Percentiles rank a stretch among this genome's conserved stretches.
Evolutionary conservation across 1,140 invertebrate species (phyloP).

Genomic region (Musca vetustissima): DNA sequence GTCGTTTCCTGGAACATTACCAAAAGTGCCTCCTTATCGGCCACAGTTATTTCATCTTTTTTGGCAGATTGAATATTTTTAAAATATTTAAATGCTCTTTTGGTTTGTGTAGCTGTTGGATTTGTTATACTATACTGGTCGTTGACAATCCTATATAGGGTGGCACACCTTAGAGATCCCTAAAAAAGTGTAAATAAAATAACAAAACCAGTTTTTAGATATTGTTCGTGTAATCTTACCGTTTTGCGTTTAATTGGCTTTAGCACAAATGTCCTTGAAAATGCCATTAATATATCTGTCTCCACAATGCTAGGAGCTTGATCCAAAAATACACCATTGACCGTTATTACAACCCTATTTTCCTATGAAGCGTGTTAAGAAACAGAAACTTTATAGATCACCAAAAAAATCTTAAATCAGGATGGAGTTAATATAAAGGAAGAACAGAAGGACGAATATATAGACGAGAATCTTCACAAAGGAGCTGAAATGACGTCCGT

Average conservation of each 20-base stretch:
- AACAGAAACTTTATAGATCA: no score
- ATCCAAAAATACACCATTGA: constrained; percentile 27
- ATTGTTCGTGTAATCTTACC: not conserved
- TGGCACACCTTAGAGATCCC: constrained; percentile 21
- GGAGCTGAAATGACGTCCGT: no score
- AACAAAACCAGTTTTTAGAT: not conserved
- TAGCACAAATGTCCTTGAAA: constrained; percentile 29
- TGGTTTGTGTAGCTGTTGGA: constrained; percentile 33
- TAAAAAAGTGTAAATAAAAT: not conserved
- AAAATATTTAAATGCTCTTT: constrained; percentile 37
- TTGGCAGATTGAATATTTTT: not conserved
- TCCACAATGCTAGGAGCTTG: constrained; percentile 26
- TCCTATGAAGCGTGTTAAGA: constrained; percentile 25
- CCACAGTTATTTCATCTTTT: constrained; percentile 22
- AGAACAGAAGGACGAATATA: no score
- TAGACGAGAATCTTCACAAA: no score
- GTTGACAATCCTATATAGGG: constrained; percentile 37
- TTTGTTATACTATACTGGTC: constrained; percentile 39
- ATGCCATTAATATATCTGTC: constrained; percentile 28
- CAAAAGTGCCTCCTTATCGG: constrained; percentile 33
- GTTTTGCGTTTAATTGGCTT: constrained; percentile 12
- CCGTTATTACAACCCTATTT: constrained; percentile 25
- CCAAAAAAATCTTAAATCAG: no score
- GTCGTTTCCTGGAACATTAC: constrained; percentile 43
- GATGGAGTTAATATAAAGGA: no score